Evolutionary conservation across 2,888 invertebrate genomes (phyloP), one percentile per base, ranked within the genome.

Genomic region (Hydrotaea diabolus): DNA sequence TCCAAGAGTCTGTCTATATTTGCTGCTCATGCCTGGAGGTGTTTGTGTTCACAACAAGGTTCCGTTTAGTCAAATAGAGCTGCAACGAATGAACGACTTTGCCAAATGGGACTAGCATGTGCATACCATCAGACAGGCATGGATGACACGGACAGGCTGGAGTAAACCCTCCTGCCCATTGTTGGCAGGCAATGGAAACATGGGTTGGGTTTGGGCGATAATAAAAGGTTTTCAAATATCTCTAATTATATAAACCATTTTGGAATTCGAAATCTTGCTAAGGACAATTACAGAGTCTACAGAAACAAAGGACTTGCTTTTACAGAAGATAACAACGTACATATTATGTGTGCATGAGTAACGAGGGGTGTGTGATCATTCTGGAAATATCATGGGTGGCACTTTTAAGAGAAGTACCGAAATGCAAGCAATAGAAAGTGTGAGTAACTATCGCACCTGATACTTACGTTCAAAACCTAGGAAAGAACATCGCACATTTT

Each of bases 21-120:
- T 69, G 69, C 46, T 31, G 31, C 31, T 43, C 46, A 69, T 46
- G 69, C 69, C 69, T 69, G 43, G 23, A 69, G 69, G 69, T 69
- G 69, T 69, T 69, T 69, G 13, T 23, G 59, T 59, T 59, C 26
- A 59, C 23, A 59, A 59, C 59, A 26, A 46, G 69, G 69, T 69
- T 69, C 69, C 69, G 43, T 69, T 69, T 69, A 69, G 69, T 46
- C 46, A 69, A 69, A 69, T 59, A 26, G 55, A 21, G 23, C n/a
- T n/a, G n/a, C n/a, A n/a, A 19, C 31, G 3, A 7, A 31, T 7
- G 13, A 43, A 9, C 21, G 17, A 8, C 46, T 43, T 4, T 11
- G 46, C 21, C 5, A 43, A 21, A 39, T 69, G 69, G 9, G 23
- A 4, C 23, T 66, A 19, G 39, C 9, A 31, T 31, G 31, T 31